Conservation (phyloP, 2,797 vertebrate genomes). For the Sylvia borin region DNA sequence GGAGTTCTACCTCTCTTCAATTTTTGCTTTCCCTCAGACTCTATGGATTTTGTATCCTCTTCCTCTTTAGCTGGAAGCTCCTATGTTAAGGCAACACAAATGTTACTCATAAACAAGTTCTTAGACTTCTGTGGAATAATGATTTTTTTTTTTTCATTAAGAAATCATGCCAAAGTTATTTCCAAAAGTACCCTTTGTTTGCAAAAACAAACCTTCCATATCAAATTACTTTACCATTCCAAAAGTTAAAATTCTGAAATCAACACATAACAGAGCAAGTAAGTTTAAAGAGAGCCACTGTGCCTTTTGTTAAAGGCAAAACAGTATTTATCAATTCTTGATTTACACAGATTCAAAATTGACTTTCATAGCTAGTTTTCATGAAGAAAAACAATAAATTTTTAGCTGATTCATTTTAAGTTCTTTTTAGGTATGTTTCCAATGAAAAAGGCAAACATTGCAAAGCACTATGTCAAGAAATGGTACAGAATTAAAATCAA, state of each 20-base stretch:
- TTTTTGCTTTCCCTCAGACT: constrained; percentile 52
- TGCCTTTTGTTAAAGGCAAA: background rate
- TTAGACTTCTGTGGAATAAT: background rate
- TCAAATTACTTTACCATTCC: background rate
- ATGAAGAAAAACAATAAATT: background rate
- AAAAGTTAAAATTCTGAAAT: background rate
- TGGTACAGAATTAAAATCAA: background rate
- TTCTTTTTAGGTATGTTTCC: background rate
- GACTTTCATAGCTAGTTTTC: background rate
- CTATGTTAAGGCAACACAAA: constrained; percentile 66
- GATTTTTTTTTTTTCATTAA: background rate
- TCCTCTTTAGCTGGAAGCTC: constrained; percentile 70
- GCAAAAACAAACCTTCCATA: background rate
- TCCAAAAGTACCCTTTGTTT: background rate
- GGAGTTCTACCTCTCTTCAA: constrained; percentile 63
- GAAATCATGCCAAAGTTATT: background rate
- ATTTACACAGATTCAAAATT: background rate
- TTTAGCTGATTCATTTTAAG: background rate
- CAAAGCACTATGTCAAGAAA: background rate
- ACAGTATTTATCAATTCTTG: background rate
- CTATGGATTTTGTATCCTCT: constrained; percentile 14
- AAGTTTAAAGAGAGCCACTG: background rate
- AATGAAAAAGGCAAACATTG: background rate
- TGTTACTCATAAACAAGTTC: background rate
- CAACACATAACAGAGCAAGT: background rate